These are phyloP conservation scores for Aphodius sticticus DNA, from an alignment of 2,888 invertebrate genomes.

Conservation along the genomic window DNA sequence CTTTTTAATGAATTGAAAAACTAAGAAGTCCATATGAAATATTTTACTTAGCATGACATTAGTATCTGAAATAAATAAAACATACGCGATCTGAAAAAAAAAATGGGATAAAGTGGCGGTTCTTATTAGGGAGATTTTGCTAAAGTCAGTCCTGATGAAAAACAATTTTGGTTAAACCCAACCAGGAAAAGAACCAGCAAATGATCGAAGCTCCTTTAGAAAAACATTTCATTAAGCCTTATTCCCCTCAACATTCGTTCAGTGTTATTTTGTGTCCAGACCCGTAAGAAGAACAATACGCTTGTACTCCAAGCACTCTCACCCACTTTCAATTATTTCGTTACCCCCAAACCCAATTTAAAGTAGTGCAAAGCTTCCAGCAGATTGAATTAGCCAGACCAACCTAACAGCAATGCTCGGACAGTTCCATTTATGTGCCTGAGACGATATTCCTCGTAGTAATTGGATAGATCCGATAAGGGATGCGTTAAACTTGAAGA, in stretches of 20 bases:
- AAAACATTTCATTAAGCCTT: not conserved
- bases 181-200: not conserved
- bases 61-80: too few relatives aligned
- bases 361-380: not conserved
- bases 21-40: too few relatives aligned
- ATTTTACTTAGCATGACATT: too few relatives aligned
- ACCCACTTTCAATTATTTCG: not conserved
- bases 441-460: not conserved
- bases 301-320: not conserved
- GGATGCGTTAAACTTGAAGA: not conserved
- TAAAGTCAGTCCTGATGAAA: too few relatives aligned
- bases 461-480: constrained; percentile 4
- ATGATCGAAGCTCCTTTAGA: not conserved
- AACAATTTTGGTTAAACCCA: not conserved
- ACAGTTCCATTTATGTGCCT: not conserved
- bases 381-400: not conserved
- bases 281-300: not conserved
- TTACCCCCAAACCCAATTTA: not conserved
- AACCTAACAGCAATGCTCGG: not conserved
- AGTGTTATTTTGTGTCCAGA: not conserved
- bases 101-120: too few relatives aligned
- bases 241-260: not conserved
- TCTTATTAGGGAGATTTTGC: too few relatives aligned
- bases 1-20: too few relatives aligned
- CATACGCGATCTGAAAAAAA: too few relatives aligned